Evolutionary conservation across 2,797 vertebrate species (phyloP).

Genomic region (Danio aesculapii): DNA sequence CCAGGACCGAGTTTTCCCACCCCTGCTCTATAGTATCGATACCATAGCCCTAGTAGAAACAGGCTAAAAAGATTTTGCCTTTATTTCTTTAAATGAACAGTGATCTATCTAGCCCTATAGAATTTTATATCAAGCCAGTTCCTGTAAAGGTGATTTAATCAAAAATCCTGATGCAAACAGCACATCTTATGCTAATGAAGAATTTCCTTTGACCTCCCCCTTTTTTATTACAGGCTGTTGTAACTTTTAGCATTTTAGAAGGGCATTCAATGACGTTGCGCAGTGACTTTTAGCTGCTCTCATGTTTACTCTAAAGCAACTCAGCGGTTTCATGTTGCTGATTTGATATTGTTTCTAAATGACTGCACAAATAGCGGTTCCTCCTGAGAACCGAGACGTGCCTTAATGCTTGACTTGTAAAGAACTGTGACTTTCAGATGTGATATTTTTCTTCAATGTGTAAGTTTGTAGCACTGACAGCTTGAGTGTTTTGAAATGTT

Average conservation of each 20-base stretch:
- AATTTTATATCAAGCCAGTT: constrained; percentile 55
- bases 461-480: constrained; percentile 34
- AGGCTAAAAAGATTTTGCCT: neutral
- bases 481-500: constrained; percentile 44
- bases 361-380: neutral
- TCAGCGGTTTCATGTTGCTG: constrained; percentile 8
- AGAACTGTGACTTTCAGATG: constrained; percentile 24
- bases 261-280: neutral
- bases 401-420: constrained; percentile 4
- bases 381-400: constrained; percentile 9
- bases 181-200: constrained; percentile 63
- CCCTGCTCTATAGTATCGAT: too few species aligned
- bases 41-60: too few species aligned
- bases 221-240: constrained; percentile 35
- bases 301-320: constrained; percentile 7
- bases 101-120: neutral
- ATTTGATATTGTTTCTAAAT: constrained; percentile 20
- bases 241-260: neutral
- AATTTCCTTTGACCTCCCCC: constrained; percentile 66
- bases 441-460: neutral
- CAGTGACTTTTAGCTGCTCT: neutral
- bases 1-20: too few species aligned
- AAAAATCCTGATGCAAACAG: constrained; percentile 51
- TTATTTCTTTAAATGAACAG: constrained; percentile 7
- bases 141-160: constrained; percentile 53